Percentiles rank a stretch among this genome's conserved stretches.
phyloP scores from a whole-genome alignment of 1,140 invertebrate species.

The Drosophila cardini region DNA sequence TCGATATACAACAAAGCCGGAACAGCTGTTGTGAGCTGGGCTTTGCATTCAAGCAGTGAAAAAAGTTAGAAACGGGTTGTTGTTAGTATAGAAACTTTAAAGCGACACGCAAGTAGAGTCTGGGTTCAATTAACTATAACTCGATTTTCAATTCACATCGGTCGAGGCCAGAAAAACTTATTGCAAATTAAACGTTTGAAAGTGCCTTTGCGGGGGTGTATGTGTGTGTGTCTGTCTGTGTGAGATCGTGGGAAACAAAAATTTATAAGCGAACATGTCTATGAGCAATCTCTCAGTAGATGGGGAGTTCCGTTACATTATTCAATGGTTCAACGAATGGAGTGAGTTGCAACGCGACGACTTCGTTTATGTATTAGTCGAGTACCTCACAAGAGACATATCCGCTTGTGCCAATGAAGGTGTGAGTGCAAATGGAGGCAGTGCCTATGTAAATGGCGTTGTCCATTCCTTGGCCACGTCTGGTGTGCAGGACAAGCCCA shows the following conservation, averaged over 20 bases:
- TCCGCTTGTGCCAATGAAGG: constrained; percentile 61
- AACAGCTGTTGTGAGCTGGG: constrained; percentile 57
- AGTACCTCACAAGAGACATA: constrained; percentile 87
- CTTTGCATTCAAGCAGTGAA: constrained; percentile 53
- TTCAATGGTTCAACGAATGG: constrained; percentile 95
- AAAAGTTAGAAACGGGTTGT: constrained; percentile 66
- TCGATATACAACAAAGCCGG: constrained; percentile 25
- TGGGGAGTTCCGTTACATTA: constrained; percentile 91
- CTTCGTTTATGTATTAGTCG: constrained; percentile 91
- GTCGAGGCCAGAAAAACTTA: neutral
- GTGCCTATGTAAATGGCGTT: constrained; percentile 89
- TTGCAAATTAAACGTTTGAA: constrained; percentile 20
- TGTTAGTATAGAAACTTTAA: constrained; percentile 66
- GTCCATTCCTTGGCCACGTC: constrained; percentile 89
- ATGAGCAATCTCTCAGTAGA: constrained; percentile 85
- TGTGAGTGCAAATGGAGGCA: constrained; percentile 45
- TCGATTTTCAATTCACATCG: constrained; percentile 15
- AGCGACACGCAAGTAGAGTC: constrained; percentile 23
- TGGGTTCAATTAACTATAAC: constrained; percentile 4
- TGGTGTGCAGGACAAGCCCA: constrained; percentile 90
- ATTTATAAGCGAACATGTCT: constrained; percentile 62
- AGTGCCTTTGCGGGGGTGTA: constrained; percentile 29
- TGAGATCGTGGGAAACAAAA: constrained; percentile 37
- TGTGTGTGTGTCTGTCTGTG: constrained; percentile 37
- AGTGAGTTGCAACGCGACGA: constrained; percentile 94